Percentiles rank a stretch among this genome's conserved stretches.
Conservation (phyloP, 2,113 vertebrate species). For the Himantopus leucocephalus region DNA sequence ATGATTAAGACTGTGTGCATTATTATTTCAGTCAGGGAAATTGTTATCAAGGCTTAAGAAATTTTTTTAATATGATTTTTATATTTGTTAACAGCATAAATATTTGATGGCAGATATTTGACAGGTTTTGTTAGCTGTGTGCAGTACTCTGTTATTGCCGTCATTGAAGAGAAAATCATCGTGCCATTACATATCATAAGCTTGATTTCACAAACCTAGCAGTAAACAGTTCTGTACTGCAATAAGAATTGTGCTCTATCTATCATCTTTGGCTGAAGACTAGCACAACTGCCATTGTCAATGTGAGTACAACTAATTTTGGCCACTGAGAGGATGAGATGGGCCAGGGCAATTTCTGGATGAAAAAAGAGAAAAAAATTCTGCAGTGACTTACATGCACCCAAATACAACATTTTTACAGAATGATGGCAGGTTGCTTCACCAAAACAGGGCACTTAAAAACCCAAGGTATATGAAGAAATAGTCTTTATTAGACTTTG, state of each 20-base stretch:
- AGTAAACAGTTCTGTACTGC: not conserved
- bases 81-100: not conserved
- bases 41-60: not conserved
- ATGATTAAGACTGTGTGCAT: not conserved
- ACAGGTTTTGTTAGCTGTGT: not conserved
- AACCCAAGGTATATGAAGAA: not conserved
- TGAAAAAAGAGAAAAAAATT: not conserved
- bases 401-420: not conserved
- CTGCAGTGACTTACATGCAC: not conserved
- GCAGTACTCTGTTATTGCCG: not conserved
- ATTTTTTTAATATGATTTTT: not conserved
- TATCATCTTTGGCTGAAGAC: not conserved
- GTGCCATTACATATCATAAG: not conserved
- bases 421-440: not conserved
- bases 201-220: not conserved
- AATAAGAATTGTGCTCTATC: not conserved
- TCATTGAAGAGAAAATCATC: not conserved
- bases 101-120: not conserved
- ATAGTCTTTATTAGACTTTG: not conserved
- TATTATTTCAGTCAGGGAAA: conserved; percentile 1
- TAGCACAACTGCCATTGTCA: not conserved
- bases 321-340: not conserved
- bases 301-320: not conserved
- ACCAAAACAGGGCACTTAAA: not conserved
- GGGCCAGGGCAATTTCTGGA: not conserved